A percentile compares a stretch with the other conserved stretches of the same genome.
Conservation (phyloP, 2,888 invertebrate species). For the Synergus gifuensis region DNA sequence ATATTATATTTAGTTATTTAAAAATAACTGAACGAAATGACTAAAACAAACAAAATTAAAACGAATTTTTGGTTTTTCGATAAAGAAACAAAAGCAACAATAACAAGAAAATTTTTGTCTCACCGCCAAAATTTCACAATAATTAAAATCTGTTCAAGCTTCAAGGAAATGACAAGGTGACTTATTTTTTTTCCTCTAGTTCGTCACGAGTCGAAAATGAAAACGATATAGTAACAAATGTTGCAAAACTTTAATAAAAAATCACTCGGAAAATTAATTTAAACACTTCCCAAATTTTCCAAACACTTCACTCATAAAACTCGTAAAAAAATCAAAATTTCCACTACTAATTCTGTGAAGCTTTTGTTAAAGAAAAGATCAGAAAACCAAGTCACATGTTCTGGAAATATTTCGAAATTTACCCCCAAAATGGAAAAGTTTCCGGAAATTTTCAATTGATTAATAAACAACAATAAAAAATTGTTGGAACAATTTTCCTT, state of each 20-base stretch:
- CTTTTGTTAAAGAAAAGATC: neutral
- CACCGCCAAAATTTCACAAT: neutral
- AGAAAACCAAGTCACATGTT: neutral
- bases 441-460: neutral
- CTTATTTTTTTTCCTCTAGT: slow-evolving; percentile 1
- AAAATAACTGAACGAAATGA: no score
- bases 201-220: slow-evolving; percentile 16
- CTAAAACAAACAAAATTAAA: neutral
- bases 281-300: neutral
- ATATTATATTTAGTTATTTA: no score
- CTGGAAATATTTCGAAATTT: neutral
- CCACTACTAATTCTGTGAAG: neutral
- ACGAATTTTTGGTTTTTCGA: neutral
- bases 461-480: neutral
- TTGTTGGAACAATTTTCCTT: no score
- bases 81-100: neutral
- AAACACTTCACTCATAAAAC: neutral
- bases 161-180: slow-evolving; percentile 30
- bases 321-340: neutral
- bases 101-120: neutral
- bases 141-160: slow-evolving; percentile 6
- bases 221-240: neutral
- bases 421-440: neutral
- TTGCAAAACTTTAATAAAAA: neutral
- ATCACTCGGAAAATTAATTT: neutral